phyloP scores from a whole-genome alignment of 2,797 vertebrate genomes.

The Pachyuromys duprasi region DNA sequence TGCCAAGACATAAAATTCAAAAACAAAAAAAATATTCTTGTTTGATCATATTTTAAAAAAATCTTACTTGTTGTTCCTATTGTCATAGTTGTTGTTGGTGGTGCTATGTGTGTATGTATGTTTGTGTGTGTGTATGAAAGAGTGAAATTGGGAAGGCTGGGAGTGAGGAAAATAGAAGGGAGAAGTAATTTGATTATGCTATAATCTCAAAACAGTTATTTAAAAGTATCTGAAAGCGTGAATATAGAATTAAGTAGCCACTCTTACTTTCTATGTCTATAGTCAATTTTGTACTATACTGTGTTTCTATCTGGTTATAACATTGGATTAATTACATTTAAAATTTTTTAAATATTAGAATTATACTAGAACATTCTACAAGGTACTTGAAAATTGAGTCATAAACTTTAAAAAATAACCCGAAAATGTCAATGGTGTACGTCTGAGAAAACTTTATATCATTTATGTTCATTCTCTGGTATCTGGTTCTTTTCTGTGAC shows the following conservation, averaged over 20 bases:
- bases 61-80: not conserved
- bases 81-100: not conserved
- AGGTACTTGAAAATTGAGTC: not conserved
- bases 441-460: not conserved
- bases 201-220: not conserved
- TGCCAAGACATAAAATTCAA: not conserved
- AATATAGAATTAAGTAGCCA: not conserved
- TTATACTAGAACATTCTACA: not conserved
- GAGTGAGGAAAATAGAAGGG: not conserved
- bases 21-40: not conserved
- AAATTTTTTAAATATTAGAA: not conserved
- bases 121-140: not conserved
- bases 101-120: not conserved
- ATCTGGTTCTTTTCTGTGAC: not conserved
- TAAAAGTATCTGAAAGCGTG: not conserved
- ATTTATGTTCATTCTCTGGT: not conserved
- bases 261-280: not conserved
- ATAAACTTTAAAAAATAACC: not conserved
- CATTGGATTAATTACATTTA: not conserved
- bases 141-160: not conserved
- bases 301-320: not conserved
- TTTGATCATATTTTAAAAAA: not conserved
- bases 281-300: not conserved
- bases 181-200: not conserved
- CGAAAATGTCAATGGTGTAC: not conserved